Evolutionary conservation across 2,113 vertebrate species (phyloP), one percentile per base, ranked within the genome.

Genomic region (Varanus komodoensis): DNA sequence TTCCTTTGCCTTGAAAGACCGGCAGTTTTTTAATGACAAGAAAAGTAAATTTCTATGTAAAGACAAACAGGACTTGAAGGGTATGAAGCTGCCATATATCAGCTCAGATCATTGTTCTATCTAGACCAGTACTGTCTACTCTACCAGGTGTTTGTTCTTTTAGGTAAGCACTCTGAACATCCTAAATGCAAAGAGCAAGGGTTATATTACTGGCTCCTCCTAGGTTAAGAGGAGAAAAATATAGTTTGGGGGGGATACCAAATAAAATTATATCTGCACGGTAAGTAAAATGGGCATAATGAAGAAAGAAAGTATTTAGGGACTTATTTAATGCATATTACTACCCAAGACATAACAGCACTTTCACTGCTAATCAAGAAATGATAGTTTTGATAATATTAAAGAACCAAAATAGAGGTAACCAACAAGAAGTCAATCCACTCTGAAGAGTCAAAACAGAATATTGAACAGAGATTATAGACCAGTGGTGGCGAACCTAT

Each of bases 341-440:
- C 89, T 85, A 92, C 92, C 92, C 82, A 0, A 92, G 89, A 89
- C 89, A 85, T 29, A 83, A 92, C 94, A 94, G 90, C 81, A 90
- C 92, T 94, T 94, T 94, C 93, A 95, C 94, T 96, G 90, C 92
- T 93, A 95, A 95, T 93, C 89, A 54, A 11, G 44, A 17, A 84
- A 95, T 92, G 91, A 90, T 78, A 94, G 90, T 54, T 54, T 54
- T 54, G 95, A 44, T 44, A 44, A 44, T 44, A 44, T 44, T 44
- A 44, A 44, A 93, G 90, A 89, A 61, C 92, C 94, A 91, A 92
- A 94, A 94, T 94, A 94, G 93, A 94, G 92, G 84, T 95, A 95
- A 93, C 92, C 94, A 91, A 92, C 95, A 68, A 93, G 94, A 96
- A 93, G 88, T 96, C 95, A 94, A 96, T 91, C 38, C 89, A 92